Evolutionary conservation across 2,888 invertebrate genomes (phyloP).

Genomic region (Aproaerema taeniolella): DNA sequence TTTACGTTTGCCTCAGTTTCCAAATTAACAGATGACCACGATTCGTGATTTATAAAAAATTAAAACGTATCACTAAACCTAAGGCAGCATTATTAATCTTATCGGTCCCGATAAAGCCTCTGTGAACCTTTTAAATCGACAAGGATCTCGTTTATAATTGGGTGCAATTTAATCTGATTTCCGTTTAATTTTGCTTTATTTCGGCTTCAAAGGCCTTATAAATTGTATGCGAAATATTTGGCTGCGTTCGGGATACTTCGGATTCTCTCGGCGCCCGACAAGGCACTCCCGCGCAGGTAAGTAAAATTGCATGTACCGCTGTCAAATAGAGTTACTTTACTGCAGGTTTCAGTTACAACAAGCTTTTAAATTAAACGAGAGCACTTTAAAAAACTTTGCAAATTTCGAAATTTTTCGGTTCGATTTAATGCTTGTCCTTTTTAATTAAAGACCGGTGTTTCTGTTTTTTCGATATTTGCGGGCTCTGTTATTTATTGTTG

Average conservation of each 20-base stretch:
- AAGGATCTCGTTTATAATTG: conserved; percentile 8
- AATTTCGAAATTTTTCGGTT: conserved; percentile 12
- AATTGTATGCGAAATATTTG: conserved; percentile 42
- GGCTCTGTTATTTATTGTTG: conserved; percentile 5
- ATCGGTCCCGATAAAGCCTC: no score
- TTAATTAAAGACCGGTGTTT: conserved; percentile 10
- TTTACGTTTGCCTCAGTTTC: no score
- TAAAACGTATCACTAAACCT: no score
- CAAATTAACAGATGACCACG: no score
- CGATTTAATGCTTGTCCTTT: conserved; percentile 8
- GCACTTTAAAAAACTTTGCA: conserved; percentile 15
- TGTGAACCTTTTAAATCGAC: no score
- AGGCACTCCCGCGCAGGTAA: conserved; percentile 59
- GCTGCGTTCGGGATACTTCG: conserved; percentile 38
- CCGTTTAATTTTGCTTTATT: conserved; percentile 18
- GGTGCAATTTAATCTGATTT: conserved; percentile 11
- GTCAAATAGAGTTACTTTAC: conserved; percentile 66
- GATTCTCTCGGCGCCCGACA: conserved; percentile 31
- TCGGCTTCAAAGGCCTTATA: conserved; percentile 33
- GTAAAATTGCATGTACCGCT: conserved; percentile 67
- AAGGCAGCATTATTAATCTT: no score
- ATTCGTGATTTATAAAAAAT: no score
- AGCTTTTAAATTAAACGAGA: conserved; percentile 51
- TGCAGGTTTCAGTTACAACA: conserved; percentile 48
- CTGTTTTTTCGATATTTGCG: conserved; percentile 7